A percentile compares a stretch with the other conserved stretches of the same genome.
These are phyloP conservation scores for Falcunculus frontatus DNA, from an alignment of 2,113 vertebrate genomes.

Conservation along the genomic window DNA sequence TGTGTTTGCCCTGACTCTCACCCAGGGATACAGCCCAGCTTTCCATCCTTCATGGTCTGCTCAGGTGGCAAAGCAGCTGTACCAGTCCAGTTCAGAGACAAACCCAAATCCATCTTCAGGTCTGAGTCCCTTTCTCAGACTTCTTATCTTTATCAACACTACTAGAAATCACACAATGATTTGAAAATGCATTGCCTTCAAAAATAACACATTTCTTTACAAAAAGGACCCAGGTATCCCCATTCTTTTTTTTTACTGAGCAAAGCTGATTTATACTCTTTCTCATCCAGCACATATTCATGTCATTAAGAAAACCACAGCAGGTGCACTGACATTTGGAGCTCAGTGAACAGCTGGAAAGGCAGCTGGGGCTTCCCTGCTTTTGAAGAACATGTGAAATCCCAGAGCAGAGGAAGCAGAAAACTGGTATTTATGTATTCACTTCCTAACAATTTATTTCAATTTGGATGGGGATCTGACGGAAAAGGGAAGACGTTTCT, in stretches of 20 bases:
- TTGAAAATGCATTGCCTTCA: not conserved
- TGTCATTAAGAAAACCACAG: not conserved
- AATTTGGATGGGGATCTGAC: not conserved
- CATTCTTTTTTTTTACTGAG: not conserved
- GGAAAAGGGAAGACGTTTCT: not conserved
- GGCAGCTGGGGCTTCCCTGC: not conserved
- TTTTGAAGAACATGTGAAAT: constrained; percentile 8
- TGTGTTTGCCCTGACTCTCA: not conserved
- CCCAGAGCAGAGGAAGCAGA: not conserved
- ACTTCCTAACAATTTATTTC: not conserved
- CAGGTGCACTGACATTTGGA: constrained; percentile 32
- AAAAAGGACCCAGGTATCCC: not conserved
- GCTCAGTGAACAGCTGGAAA: constrained; percentile 19
- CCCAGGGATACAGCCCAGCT: not conserved
- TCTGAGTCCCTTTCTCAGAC: not conserved
- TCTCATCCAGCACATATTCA: not conserved
- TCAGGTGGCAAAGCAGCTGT: not conserved
- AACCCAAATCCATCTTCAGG: not conserved
- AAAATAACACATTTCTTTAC: not conserved
- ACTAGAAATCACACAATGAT: not conserved
- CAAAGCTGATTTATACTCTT: not conserved
- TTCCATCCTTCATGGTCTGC: not conserved
- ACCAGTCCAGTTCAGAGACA: not conserved
- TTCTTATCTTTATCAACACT: not conserved
- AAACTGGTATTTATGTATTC: not conserved